Percentiles rank a stretch among this genome's conserved stretches.
Conservation (phyloP, 2,888 invertebrate species). For the Megamerina dolium region DNA sequence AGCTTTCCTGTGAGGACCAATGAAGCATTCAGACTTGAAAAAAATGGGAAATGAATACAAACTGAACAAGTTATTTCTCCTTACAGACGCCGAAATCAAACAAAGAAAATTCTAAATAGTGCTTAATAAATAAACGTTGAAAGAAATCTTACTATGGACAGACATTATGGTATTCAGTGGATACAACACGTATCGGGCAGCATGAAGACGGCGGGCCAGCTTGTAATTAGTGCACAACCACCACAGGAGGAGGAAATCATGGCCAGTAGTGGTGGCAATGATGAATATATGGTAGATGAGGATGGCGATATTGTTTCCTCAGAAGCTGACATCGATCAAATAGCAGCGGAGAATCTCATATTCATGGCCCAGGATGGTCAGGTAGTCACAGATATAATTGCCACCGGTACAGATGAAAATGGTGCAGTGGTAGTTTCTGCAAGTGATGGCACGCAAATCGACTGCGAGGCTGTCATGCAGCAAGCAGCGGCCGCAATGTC, state of each 20-base stretch:
- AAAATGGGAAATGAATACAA: too few relatives aligned
- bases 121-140: too few relatives aligned
- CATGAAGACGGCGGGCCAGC: slow-evolving; percentile 23
- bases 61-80: too few relatives aligned
- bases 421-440: slow-evolving; percentile 33
- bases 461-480: slow-evolving; percentile 20
- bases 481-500: slow-evolving; percentile 11
- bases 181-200: slow-evolving; percentile 33
- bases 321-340: slow-evolving; percentile 52
- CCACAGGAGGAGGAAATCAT: slow-evolving; percentile 31
- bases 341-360: slow-evolving; percentile 60
- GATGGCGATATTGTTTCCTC: slow-evolving; percentile 21
- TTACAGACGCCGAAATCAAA: background rate
- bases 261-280: slow-evolving; percentile 19
- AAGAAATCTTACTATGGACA: slow-evolving; percentile 22
- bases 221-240: slow-evolving; percentile 21
- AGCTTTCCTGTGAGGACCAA: too few relatives aligned
- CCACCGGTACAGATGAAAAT: slow-evolving; percentile 27
- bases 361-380: slow-evolving; percentile 56
- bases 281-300: slow-evolving; percentile 12
- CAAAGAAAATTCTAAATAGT: too few relatives aligned
- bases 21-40: too few relatives aligned
- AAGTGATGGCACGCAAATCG: slow-evolving; percentile 26
- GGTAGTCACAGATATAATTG: slow-evolving; percentile 39
- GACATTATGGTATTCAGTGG: slow-evolving; percentile 40